Evolutionary conservation across 2,888 invertebrate genomes (phyloP), one percentile per base, ranked within the genome.

Genomic region (Tiphia femorata): DNA sequence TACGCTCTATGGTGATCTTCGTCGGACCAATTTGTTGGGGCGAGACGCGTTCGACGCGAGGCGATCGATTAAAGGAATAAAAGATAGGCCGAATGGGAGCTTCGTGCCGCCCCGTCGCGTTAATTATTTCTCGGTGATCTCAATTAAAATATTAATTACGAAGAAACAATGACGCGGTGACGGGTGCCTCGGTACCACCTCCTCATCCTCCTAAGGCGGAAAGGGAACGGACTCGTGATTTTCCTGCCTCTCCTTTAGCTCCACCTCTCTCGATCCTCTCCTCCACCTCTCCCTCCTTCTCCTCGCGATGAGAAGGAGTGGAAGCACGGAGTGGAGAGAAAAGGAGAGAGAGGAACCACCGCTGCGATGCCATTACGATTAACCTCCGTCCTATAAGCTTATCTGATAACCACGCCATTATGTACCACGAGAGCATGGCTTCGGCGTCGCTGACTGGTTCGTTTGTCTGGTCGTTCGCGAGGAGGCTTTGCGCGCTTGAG

Each of bases 81-180:
- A n/a, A n/a, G n/a, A n/a, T n/a, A n/a, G n/a, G 57, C 47, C 57
- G 49, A 42, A 49, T 51, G 54, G 49, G 58, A 59, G 60, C 60
- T 73, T 77, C 72, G 72, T n/a, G 33, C 33, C 33, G 33, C 33
- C 33, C 67, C 69, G 70, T 65, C 65, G 76, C 72, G 70, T 81
- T 81, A 81, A 82, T 82, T 80, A 80, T 80, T 80, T 79, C 75
- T 56, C 69, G 69, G 74, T 75, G 72, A 78, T 81, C 78, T 75
- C 76, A 76, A 81, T 82, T 81, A 80, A 81, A 82, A 81, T 82
- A 82, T 82, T 82, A 81, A 82, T 80, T 76, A 73, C 68, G 64
- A 52, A 53, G 69, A 69, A 70, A 80, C 80, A 76, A 78, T 79
- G 76, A 72, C 72, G 69, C 57, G 59, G 62, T 62, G 64, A 62